These are phyloP conservation scores for Nasonovia ribisnigri DNA, from an alignment of 2,888 invertebrate genomes.

Conservation along the genomic window DNA sequence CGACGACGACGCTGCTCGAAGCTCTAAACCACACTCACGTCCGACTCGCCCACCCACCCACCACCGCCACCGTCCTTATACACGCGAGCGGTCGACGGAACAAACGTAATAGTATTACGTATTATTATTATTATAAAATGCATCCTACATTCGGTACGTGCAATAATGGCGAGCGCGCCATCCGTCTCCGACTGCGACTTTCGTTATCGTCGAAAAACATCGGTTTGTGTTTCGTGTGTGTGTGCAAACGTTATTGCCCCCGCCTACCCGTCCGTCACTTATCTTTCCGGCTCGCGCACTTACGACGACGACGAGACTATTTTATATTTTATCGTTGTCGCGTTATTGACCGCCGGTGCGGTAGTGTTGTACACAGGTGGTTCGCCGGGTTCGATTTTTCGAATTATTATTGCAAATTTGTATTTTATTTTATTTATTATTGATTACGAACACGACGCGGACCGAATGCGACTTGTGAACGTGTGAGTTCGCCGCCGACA, in stretches of 20 bases:
- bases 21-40: background rate
- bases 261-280: background rate
- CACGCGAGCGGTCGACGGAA: background rate
- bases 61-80: too few species aligned
- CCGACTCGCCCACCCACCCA: background rate
- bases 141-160: background rate
- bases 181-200: background rate
- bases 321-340: background rate
- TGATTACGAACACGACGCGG: background rate
- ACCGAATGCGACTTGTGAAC: background rate
- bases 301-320: background rate
- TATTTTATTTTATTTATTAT: background rate
- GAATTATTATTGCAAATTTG: background rate
- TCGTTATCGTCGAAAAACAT: background rate
- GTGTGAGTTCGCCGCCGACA: background rate
- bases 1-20: background rate
- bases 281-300: conserved; percentile 1
- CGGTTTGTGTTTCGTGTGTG: background rate
- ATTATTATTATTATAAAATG: background rate
- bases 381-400: background rate
- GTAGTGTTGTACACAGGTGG: background rate
- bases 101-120: background rate
- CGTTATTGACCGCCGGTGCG: background rate
- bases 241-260: background rate
- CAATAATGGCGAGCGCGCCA: background rate